Evolutionary conservation across 2,113 vertebrate genomes (phyloP).

Genomic region (Percopsis transmontana): DNA sequence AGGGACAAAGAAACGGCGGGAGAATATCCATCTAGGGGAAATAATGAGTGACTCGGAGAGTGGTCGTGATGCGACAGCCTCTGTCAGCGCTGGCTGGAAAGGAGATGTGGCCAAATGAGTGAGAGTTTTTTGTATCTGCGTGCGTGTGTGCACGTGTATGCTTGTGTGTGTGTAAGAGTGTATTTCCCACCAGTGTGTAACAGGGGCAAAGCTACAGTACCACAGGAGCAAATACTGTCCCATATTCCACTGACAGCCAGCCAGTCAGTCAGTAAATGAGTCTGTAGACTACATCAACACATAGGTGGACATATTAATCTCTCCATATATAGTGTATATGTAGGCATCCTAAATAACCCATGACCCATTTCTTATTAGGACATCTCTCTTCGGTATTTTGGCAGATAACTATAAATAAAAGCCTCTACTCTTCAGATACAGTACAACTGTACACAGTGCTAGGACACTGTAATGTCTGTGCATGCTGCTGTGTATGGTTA

Average conservation of each 20-base stretch:
- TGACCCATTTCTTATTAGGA: conserved; percentile 14
- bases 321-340: not conserved
- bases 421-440: no score
- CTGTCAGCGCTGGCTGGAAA: conserved; percentile 39
- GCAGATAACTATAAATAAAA: no score
- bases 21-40: conserved; percentile 37
- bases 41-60: conserved; percentile 43
- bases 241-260: conserved; percentile 22
- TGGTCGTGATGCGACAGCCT: conserved; percentile 39
- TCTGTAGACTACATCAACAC: not conserved
- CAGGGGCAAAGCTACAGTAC: conserved; percentile 7
- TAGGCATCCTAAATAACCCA: conserved; percentile 17
- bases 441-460: no score
- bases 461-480: no score
- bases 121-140: not conserved
- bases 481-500: no score
- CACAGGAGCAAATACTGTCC: conserved; percentile 12
- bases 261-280: conserved; percentile 21
- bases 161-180: not conserved
- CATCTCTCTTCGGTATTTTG: conserved; percentile 3
- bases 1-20: conserved; percentile 6
- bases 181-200: conserved; percentile 1
- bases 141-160: not conserved
- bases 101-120: conserved; percentile 29
- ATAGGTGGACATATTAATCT: no score